Evolutionary conservation across 2,888 invertebrate genomes (phyloP).

Genomic region (Drepanosiphum platanoidis): DNA sequence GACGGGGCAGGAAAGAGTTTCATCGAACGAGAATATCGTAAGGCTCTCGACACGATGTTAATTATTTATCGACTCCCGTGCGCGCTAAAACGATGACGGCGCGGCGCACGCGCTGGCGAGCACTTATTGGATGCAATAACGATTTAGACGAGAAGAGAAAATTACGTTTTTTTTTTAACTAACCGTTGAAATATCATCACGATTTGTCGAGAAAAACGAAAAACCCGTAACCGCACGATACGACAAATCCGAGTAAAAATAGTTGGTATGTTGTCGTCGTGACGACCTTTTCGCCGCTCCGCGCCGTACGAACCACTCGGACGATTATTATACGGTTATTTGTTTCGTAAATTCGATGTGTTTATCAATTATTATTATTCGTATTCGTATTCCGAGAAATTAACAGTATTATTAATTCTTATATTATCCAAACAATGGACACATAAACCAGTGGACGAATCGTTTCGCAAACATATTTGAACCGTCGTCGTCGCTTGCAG

Average conservation of each 20-base stretch:
- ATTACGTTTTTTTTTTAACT: neutral
- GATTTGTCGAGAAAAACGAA: neutral
- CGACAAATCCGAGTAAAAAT: neutral
- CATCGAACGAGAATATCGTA: neutral
- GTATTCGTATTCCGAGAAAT: constrained; percentile 12
- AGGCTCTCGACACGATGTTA: neutral
- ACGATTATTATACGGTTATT: neutral
- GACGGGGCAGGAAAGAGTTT: neutral
- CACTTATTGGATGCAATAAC: neutral
- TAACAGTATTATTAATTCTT: neutral
- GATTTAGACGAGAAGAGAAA: neutral
- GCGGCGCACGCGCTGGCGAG: too few species aligned
- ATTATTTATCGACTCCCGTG: neutral
- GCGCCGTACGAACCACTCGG: neutral
- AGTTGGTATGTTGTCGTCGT: neutral
- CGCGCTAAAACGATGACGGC: neutral
- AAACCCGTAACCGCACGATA: neutral
- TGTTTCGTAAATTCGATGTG: constrained; percentile 32
- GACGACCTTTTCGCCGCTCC: neutral
- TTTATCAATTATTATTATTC: constrained; percentile 14
- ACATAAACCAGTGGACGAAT: constrained; percentile 5
- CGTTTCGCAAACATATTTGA: neutral
- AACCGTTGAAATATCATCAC: neutral
- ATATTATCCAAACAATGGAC: constrained; percentile 38
- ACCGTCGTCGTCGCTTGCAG: neutral